Evolutionary conservation across 2,797 vertebrate genomes (phyloP).

Genomic region (Chrysocyon brachyurus): DNA sequence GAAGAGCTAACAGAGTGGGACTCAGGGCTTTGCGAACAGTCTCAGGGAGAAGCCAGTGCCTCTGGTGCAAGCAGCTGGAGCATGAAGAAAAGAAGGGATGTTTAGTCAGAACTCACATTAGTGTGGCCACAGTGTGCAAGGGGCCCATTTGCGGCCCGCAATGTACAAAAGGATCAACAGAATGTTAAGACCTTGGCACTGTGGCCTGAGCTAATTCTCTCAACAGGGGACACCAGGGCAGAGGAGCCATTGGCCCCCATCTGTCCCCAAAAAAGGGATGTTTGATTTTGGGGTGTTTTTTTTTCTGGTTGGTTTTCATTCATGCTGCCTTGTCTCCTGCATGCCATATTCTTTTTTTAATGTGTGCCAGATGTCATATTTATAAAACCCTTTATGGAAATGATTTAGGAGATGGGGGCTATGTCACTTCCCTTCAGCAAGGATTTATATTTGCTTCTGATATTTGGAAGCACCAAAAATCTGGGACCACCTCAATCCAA

Average conservation of each 20-base stretch:
- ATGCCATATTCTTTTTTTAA: neutral
- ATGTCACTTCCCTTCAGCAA: neutral
- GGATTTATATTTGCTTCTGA: neutral
- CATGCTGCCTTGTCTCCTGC: neutral
- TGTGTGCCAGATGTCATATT: neutral
- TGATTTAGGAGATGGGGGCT: neutral
- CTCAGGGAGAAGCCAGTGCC: neutral
- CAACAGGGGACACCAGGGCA: neutral
- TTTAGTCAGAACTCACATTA: neutral
- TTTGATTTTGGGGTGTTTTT: neutral
- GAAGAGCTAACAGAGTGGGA: neutral
- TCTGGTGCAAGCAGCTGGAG: neutral
- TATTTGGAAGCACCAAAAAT: neutral
- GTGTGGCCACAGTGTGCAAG: neutral
- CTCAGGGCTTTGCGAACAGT: neutral
- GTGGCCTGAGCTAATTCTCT: neutral
- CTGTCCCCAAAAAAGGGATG: neutral
- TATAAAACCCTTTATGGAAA: conserved; percentile 1
- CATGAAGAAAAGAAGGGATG: neutral
- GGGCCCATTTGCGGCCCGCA: no score
- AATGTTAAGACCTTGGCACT: neutral
- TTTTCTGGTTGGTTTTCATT: neutral
- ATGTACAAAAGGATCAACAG: neutral
- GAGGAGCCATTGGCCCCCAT: neutral
- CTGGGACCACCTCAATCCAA: neutral